phyloP scores from a whole-genome alignment of 2,888 invertebrate species.

The Folsomia manolachei region DNA sequence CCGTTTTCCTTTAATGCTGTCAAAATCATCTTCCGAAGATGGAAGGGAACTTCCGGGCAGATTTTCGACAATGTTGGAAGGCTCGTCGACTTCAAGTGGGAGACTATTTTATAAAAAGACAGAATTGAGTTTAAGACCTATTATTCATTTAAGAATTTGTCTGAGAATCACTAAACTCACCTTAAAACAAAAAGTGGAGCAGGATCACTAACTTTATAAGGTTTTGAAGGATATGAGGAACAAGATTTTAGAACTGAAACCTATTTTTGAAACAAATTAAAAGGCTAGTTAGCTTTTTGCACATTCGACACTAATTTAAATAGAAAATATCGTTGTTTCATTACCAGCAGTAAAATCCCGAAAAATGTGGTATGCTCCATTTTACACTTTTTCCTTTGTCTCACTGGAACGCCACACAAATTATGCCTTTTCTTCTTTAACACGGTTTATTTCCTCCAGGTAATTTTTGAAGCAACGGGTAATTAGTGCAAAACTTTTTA shows the following conservation, averaged over 20 bases:
- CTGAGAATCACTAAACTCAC: neutral
- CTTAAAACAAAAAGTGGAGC: neutral
- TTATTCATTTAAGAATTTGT: neutral
- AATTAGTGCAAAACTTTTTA: neutral
- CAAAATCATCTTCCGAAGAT: neutral
- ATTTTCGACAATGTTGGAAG: neutral
- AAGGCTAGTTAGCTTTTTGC: too few species aligned
- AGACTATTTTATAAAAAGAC: neutral
- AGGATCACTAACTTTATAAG: neutral
- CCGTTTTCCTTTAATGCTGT: slow-evolving; percentile 1
- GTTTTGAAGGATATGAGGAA: neutral
- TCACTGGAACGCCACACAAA: neutral
- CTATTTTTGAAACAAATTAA: neutral
- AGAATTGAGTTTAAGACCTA: neutral
- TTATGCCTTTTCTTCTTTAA: too few species aligned
- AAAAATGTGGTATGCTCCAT: neutral
- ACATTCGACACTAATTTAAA: too few species aligned
- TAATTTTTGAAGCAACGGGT: too few species aligned
- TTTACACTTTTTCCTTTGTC: neutral
- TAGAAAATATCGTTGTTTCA: too few species aligned
- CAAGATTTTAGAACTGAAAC: neutral
- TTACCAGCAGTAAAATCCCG: neutral
- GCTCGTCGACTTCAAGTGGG: slow-evolving; percentile 15
- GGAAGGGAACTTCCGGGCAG: neutral
- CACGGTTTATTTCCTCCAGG: neutral